These are phyloP conservation scores for Notodonta ziczac DNA, from an alignment of 2,888 invertebrate genomes.

Conservation along the genomic window DNA sequence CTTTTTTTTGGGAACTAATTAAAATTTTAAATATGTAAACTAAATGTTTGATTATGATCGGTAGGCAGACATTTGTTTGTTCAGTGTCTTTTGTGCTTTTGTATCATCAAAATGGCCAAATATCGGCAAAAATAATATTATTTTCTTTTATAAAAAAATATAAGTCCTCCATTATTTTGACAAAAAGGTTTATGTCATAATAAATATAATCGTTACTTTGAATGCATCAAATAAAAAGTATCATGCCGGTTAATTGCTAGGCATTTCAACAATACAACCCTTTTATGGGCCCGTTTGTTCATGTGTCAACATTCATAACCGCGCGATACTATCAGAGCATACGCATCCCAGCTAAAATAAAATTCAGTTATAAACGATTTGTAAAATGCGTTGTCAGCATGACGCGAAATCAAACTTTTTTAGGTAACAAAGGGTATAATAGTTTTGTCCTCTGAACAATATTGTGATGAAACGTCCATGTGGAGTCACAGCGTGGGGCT, in stretches of 20 bases:
- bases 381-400: constrained; percentile 81
- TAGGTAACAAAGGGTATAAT: constrained; percentile 62
- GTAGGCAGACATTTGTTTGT: no score
- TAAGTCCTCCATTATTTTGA: not conserved
- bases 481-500: constrained; percentile 72
- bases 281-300: constrained; percentile 57
- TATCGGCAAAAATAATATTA: no score
- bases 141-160: no score
- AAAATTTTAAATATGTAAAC: no score
- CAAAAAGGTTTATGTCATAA: constrained; percentile 5
- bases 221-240: constrained; percentile 27
- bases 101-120: no score
- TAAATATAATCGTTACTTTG: constrained; percentile 15
- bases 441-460: constrained; percentile 69
- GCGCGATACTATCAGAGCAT: constrained; percentile 72
- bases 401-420: constrained; percentile 67
- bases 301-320: constrained; percentile 71
- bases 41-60: no score
- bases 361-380: constrained; percentile 77
- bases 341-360: constrained; percentile 61
- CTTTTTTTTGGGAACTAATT: not conserved
- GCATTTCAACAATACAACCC: constrained; percentile 65
- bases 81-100: no score
- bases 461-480: constrained; percentile 75
- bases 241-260: constrained; percentile 68